phyloP scores from a whole-genome alignment of 1,140 invertebrate species.

The Drosophila ananassae region DNA sequence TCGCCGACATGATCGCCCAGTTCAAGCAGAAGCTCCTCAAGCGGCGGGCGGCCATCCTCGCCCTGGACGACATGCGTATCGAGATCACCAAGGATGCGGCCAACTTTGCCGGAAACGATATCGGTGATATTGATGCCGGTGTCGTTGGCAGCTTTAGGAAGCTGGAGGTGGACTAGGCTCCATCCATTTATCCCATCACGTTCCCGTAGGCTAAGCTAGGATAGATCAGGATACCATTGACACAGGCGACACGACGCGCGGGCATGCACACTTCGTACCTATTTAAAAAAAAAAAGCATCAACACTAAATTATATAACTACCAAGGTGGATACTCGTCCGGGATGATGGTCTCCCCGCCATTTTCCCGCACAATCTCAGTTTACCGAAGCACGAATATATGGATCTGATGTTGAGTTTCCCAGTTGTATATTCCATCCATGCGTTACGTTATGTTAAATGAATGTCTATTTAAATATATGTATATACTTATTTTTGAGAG shows the following conservation, averaged over 20 bases:
- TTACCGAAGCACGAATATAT: slow-evolving; percentile 1
- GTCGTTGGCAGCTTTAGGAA: slow-evolving; percentile 92
- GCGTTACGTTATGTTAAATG: slow-evolving; percentile 58
- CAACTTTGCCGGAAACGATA: slow-evolving; percentile 87
- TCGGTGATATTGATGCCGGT: slow-evolving; percentile 87
- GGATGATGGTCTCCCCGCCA: slow-evolving; percentile 3
- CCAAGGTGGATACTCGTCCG: slow-evolving; percentile 15
- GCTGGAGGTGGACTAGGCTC: slow-evolving; percentile 90
- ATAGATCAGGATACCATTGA: slow-evolving; percentile 73
- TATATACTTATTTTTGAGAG: slow-evolving; percentile 55
- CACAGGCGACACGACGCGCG: slow-evolving; percentile 64
- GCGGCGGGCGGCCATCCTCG: slow-evolving; percentile 88
- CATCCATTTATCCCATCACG: slow-evolving; percentile 6
- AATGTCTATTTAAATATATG: slow-evolving; percentile 65
- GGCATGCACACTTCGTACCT: slow-evolving; percentile 59
- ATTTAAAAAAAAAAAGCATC: slow-evolving; percentile 49
- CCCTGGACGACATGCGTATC: slow-evolving; percentile 91
- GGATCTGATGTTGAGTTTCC: slow-evolving; percentile 24
- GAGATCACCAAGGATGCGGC: slow-evolving; percentile 87
- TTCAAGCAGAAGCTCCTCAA: slow-evolving; percentile 88
- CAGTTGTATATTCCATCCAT: slow-evolving; percentile 49
- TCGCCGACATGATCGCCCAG: slow-evolving; percentile 91
- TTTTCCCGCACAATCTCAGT: slow-evolving; percentile 1
- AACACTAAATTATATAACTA: slow-evolving; percentile 60
- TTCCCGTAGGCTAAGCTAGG: slow-evolving; percentile 57